A percentile compares a stretch with the other conserved stretches of the same genome.
Conservation (phyloP, 2,113 vertebrate genomes). For the Morone saxatilis region DNA sequence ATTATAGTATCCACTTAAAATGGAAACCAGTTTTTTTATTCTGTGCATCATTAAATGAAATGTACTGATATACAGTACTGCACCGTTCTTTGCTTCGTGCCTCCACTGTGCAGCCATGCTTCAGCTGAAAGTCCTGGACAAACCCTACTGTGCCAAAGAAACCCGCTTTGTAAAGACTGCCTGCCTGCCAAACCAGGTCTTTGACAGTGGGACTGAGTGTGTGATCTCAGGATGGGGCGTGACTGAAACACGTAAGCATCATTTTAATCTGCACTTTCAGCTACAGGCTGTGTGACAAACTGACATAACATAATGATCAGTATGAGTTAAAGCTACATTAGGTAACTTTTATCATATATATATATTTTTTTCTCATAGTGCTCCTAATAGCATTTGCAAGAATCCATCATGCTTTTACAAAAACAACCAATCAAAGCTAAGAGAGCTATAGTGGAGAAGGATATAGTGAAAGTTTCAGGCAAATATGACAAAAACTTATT, state of each 20-base stretch:
- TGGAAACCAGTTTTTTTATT: no score
- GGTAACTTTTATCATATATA: no score
- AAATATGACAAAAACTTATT: no score
- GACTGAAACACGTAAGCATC: conserved; percentile 84
- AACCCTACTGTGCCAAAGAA: conserved; percentile 85
- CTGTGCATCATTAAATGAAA: no score
- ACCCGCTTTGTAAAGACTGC: conserved; percentile 87
- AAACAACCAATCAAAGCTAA: no score
- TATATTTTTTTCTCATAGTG: no score
- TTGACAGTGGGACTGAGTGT: conserved; percentile 84
- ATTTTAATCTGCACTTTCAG: neutral
- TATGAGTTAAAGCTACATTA: neutral
- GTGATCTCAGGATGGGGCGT: conserved; percentile 90
- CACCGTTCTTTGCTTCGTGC: neutral
- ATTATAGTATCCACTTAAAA: neutral
- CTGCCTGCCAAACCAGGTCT: conserved; percentile 81
- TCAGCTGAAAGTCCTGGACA: conserved; percentile 83
- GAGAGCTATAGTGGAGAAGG: no score
- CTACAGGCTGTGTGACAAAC: no score
- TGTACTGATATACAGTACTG: neutral
- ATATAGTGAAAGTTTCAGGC: no score
- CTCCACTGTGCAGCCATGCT: conserved; percentile 83
- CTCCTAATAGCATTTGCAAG: no score
- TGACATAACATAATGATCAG: neutral
- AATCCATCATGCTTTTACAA: no score